Conservation (phyloP, 2,888 invertebrate species). For the Nomada ferruginata region DNA sequence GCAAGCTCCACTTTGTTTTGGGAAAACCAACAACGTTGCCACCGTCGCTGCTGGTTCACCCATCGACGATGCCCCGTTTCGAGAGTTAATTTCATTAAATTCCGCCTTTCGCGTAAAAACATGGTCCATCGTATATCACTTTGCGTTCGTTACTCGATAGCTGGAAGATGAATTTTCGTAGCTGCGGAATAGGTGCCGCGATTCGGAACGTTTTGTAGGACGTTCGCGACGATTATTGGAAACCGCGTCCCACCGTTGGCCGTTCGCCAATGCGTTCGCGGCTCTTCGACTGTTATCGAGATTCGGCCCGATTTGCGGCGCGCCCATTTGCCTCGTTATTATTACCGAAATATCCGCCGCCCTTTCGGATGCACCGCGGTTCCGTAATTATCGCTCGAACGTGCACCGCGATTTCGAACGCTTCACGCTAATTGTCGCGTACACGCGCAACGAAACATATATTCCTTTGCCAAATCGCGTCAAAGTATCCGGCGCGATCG, state of each 20-base stretch:
- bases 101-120: not conserved
- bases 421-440: not conserved
- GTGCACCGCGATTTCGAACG: not conserved
- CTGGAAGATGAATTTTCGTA: not conserved
- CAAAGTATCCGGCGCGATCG: not conserved
- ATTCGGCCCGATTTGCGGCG: not conserved
- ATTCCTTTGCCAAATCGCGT: not conserved
- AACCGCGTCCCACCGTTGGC: constrained; percentile 9
- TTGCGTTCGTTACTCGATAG: too few relatives aligned
- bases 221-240: constrained; percentile 17
- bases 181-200: not conserved
- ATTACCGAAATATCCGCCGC: not conserved
- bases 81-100: not conserved
- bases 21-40: constrained; percentile 2
- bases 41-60: not conserved
- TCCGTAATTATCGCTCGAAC: constrained; percentile 1
- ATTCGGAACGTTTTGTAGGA: not conserved
- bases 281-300: constrained; percentile 21
- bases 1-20: constrained; percentile 48
- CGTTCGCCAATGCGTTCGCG: constrained; percentile 13
- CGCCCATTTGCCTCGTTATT: not conserved
- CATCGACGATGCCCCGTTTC: not conserved
- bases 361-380: not conserved
- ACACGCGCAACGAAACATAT: not conserved
- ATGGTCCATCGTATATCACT: not conserved